A percentile compares a stretch with the other conserved stretches of the same genome.
Conservation (phyloP, 1,140 invertebrate species). For the Trachymyrmex septentrionalis region DNA sequence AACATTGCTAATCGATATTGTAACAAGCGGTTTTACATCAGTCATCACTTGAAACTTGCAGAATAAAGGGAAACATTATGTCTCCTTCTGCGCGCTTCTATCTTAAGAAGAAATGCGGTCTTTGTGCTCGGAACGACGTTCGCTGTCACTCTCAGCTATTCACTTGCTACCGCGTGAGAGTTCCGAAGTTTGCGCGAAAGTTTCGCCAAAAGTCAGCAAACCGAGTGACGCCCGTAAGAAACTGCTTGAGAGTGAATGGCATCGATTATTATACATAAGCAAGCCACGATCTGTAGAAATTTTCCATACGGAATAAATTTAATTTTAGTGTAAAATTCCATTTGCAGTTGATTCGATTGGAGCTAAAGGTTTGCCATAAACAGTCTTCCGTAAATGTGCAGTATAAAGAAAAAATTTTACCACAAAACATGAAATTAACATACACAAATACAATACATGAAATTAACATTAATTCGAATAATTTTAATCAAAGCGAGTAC, state of each 20-base stretch:
- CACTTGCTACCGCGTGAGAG: constrained; percentile 33
- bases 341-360: background rate
- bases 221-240: constrained; percentile 67
- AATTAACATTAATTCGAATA: too few relatives aligned
- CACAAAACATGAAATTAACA: too few relatives aligned
- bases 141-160: constrained; percentile 69
- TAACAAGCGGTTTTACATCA: constrained; percentile 50
- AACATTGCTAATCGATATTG: constrained; percentile 53
- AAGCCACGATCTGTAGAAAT: constrained; percentile 44
- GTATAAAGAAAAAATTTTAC: background rate
- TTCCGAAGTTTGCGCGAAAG: constrained; percentile 53
- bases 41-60: constrained; percentile 24
- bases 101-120: constrained; percentile 59
- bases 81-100: constrained; percentile 55
- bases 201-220: constrained; percentile 67
- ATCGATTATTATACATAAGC: constrained; percentile 60
- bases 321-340: background rate
- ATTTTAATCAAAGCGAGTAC: too few relatives aligned
- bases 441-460: too few relatives aligned
- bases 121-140: constrained; percentile 68
- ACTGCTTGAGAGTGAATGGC: constrained; percentile 47
- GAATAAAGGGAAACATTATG: constrained; percentile 52
- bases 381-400: background rate
- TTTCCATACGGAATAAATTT: constrained; percentile 25
- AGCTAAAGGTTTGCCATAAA: background rate